Base-by-base conservation (phyloP, 2,113 vertebrate genomes). In the Hippoglossus stenolepis region DNA sequence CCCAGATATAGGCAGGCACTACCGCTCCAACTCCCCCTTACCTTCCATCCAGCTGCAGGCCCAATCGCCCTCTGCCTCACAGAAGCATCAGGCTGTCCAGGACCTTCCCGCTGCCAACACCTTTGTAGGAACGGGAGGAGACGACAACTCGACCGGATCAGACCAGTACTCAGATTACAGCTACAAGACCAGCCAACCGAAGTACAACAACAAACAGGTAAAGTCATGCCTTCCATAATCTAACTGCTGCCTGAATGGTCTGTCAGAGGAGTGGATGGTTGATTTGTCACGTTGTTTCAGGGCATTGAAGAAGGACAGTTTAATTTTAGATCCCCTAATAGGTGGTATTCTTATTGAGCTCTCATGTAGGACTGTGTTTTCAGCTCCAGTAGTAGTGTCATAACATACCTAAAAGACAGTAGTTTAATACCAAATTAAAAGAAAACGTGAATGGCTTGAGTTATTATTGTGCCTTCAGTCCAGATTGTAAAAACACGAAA, bases 151-250 rank as follows among this genome's bases (percentile, higher is more conserved):
- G 15, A 98, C 97, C 1, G 97, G 97, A 85, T 99, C 98, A 1
- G 98, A 99, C 95, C 98, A 98, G 93, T 99, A 98, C 92, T 99
- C 97, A 82, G 97, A 99, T 95, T 99, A 98, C 96, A 99, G 98
- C 96, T 99, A 99, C 95, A 98, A 97, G 94, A 96, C 97, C 91
- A 98, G 95, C 82, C 96, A 96, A 82, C 95, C 95, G 87, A 99
- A 99, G 96, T 99, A 99, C 93, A 96, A 96, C 94, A 98, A 96
- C 94, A 98, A 99, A 95, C 97, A 98, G 97, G 98, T 99, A 97
- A 95, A 90, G 87, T 94, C 80, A 91, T 85, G 88, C 81, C 88
- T 94, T 84, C 85, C 75, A 85, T 89, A 17, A 88, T 26, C 85
- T 73, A 85, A 51, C 13, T 62, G 1, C 10, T 71, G 45, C 63